phyloP scores from a whole-genome alignment of 2,797 vertebrate species.

The Manis pentadactyla region DNA sequence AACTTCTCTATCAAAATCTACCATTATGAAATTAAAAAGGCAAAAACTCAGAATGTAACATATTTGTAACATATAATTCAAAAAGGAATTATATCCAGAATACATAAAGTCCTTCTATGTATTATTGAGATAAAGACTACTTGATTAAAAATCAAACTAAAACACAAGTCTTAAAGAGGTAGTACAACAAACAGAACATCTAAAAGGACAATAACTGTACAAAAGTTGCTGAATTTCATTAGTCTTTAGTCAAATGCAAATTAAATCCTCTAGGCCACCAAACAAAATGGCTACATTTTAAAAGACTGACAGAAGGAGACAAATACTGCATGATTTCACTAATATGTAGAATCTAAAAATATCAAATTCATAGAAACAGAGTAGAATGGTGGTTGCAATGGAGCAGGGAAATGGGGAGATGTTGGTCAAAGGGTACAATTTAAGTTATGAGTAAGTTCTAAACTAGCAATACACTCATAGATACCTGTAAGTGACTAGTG shows the following conservation, averaged over 20 bases:
- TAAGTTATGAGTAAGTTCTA: not conserved
- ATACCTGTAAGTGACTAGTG: too few relatives aligned
- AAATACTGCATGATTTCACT: not conserved
- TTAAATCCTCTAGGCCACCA: not conserved
- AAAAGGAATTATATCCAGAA: not conserved
- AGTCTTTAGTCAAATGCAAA: not conserved
- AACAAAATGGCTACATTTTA: not conserved
- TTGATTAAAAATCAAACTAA: not conserved
- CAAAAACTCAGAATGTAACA: not conserved
- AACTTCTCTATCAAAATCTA: not conserved
- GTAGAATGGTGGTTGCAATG: not conserved
- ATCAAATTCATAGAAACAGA: not conserved
- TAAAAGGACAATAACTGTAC: not conserved
- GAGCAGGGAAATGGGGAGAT: not conserved
- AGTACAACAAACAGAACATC: not conserved
- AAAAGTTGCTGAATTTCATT: not conserved
- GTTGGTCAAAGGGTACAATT: not conserved
- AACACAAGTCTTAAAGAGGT: not conserved
- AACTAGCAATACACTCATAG: too few relatives aligned
- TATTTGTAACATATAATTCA: not conserved
- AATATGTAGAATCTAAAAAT: not conserved
- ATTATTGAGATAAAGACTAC: not conserved
- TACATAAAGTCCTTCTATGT: not conserved
- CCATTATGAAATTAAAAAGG: not conserved
- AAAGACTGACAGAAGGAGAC: not conserved